Evolutionary conservation across 2,888 invertebrate species (phyloP), one percentile per base, ranked within the genome.

Genomic region (Yponomeuta evonymella): DNA sequence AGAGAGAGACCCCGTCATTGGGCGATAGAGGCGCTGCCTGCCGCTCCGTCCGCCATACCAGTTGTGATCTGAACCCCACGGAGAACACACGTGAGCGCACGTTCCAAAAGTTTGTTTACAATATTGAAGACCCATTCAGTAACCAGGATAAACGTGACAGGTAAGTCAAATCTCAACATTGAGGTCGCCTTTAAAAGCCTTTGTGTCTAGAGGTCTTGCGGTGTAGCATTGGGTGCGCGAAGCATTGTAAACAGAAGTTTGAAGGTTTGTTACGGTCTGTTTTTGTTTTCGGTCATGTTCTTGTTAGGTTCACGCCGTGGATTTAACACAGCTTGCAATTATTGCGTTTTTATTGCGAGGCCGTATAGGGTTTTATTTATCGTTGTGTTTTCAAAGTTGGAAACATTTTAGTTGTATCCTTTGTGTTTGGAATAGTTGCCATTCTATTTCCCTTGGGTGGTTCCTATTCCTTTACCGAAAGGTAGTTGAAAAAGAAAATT

Each of bases 101-200:
- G 62, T 70, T 71, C 71, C 71, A 58, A 58, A 74, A 72, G 76
- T 77, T 86, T 89, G 90, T 90, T 90, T 88, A 89, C 86, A 87
- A 12, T 87, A 86, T 85, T 85, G 76, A 82, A 83, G 79, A 75
- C 79, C 81, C 78, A 77, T 76, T 80, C 79, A 78, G 77, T 75
- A 75, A 82, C 83, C 82, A 85, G 85, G 86, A 89, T 86, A 85
- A 81, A 77, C 81, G 82, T 83, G 83, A 83, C 81, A 83, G 87
- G 90, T 90, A 79, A 88, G 90, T 82, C 79, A 77, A 81, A 80
- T 81, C 78, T 80, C 75, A 75, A 78, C 15, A 85, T 84, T 79
- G 83, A 84, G 86, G 85, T 83, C 83, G 85, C 79, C 79, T 81
- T 81, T 82, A 82, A 30, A 65, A 3, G 51, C 76, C 74, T 78